Conservation (phyloP, 2,888 invertebrate species). For the Heliconius sara region DNA sequence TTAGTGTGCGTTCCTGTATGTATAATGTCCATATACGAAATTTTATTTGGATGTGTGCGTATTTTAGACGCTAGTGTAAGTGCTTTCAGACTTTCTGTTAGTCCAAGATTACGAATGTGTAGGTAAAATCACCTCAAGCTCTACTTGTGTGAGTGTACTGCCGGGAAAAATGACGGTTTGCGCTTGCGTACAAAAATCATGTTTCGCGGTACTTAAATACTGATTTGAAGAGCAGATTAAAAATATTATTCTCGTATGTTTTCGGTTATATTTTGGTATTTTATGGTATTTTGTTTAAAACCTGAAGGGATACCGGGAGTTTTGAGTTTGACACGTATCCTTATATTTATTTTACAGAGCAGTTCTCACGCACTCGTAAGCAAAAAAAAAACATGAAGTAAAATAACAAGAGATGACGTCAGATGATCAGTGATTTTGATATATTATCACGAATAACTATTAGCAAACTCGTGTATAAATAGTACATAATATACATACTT, state of each 20-base stretch:
- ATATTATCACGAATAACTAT: not conserved
- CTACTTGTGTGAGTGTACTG: constrained; percentile 59
- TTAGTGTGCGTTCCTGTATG: constrained; percentile 64
- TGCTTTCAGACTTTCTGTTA: constrained; percentile 60
- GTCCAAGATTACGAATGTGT: constrained; percentile 58
- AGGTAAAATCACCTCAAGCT: constrained; percentile 64
- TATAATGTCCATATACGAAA: constrained; percentile 52
- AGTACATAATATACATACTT: not conserved
- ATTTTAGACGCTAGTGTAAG: constrained; percentile 60
- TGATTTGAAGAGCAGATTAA: constrained; percentile 55
- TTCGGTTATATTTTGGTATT: not conserved
- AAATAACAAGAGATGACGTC: no score
- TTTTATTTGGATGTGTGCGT: constrained; percentile 57
- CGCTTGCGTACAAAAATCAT: constrained; percentile 70
- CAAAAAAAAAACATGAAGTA: no score
- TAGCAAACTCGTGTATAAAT: not conserved
- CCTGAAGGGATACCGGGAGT: rapidly evolving
- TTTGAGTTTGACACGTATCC: not conserved
- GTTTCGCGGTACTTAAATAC: constrained; percentile 70
- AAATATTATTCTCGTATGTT: constrained; percentile 30
- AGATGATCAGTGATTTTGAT: no score
- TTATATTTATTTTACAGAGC: not conserved
- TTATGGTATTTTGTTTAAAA: not conserved
- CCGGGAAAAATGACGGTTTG: constrained; percentile 57
- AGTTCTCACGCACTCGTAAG: not conserved